A percentile compares a stretch with the other conserved stretches of the same genome.
phyloP scores from a whole-genome alignment of 2,888 invertebrate species.

The Eristalis intricaria region DNA sequence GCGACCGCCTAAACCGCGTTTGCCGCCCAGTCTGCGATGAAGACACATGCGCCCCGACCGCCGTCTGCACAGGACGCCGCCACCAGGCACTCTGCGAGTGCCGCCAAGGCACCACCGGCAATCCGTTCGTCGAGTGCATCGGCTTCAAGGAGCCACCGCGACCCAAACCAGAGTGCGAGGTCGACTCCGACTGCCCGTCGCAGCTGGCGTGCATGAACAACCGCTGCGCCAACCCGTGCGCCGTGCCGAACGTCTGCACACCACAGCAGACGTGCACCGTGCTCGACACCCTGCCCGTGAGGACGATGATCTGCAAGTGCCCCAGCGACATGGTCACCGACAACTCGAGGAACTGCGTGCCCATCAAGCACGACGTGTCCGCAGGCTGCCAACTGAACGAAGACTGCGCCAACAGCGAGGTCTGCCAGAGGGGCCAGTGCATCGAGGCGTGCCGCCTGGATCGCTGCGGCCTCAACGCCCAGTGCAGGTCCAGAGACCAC shows the following conservation, averaged over 20 bases:
- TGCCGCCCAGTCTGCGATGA: conserved; percentile 92
- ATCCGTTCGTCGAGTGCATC: conserved; percentile 88
- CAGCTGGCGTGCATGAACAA: conserved; percentile 89
- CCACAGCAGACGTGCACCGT: conserved; percentile 90
- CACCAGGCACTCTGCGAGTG: conserved; percentile 92
- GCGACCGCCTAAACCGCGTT: conserved; percentile 90
- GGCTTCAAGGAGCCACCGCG: conserved; percentile 81
- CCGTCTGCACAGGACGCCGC: conserved; percentile 87
- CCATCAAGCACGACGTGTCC: conserved; percentile 83
- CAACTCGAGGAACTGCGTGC: conserved; percentile 87
- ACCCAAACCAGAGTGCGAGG: conserved; percentile 85
- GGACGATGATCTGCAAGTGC: conserved; percentile 93
- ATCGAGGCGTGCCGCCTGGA: conserved; percentile 90
- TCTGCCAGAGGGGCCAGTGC: conserved; percentile 89
- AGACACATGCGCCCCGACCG: conserved; percentile 90
- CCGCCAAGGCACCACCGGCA: conserved; percentile 88
- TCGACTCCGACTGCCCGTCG: conserved; percentile 89
- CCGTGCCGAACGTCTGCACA: conserved; percentile 87
- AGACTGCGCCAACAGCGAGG: conserved; percentile 89
- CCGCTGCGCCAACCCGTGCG: conserved; percentile 90
- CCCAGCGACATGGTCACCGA: conserved; percentile 90
- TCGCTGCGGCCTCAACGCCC: conserved; percentile 91
- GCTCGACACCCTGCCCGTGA: conserved; percentile 89
- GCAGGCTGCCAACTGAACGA: conserved; percentile 87
- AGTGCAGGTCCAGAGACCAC: conserved; percentile 89